Percentiles rank a stretch among this genome's conserved stretches.
Evolutionary conservation across 2,888 invertebrate genomes (phyloP).

Genomic region (Clostera curtula): DNA sequence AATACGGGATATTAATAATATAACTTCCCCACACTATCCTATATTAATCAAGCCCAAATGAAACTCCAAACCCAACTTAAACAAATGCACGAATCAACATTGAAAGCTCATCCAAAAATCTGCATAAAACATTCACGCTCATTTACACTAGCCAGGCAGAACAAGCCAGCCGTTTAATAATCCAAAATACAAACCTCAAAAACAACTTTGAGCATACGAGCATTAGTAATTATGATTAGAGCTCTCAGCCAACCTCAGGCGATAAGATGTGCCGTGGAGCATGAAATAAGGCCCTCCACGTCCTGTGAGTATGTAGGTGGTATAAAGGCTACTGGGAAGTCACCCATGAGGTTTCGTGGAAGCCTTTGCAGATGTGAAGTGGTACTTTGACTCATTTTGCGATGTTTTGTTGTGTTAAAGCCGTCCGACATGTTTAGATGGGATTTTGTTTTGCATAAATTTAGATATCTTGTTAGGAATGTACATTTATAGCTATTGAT

Average conservation of each 20-base stretch:
- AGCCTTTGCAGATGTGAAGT: slow-evolving; percentile 39
- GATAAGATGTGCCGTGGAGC: slow-evolving; percentile 67
- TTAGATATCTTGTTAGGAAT: too few species aligned
- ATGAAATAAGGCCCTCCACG: slow-evolving; percentile 64
- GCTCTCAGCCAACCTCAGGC: slow-evolving; percentile 57
- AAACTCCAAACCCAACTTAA: too few species aligned
- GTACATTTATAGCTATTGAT: too few species aligned
- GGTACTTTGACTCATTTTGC: slow-evolving; percentile 32
- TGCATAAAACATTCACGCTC: not conserved
- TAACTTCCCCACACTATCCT: too few species aligned
- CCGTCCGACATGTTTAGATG: too few species aligned
- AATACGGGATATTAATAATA: too few species aligned
- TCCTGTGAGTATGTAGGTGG: slow-evolving; percentile 31
- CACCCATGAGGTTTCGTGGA: slow-evolving; percentile 49
- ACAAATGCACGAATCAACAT: too few species aligned
- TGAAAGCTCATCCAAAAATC: too few species aligned
- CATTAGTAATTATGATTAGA: slow-evolving; percentile 70
- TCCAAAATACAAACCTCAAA: slow-evolving; percentile 34
- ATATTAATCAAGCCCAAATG: too few species aligned
- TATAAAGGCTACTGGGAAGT: slow-evolving; percentile 49
- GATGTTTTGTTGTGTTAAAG: slow-evolving; percentile 26
- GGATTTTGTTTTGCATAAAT: too few species aligned
- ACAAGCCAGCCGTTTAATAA: slow-evolving; percentile 18
- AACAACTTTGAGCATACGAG: slow-evolving; percentile 56
- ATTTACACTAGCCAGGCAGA: slow-evolving; percentile 15